Percentiles rank a stretch among this genome's conserved stretches.
Conservation (phyloP, 2,888 invertebrate species). For the Rugalucina vietnamica region DNA sequence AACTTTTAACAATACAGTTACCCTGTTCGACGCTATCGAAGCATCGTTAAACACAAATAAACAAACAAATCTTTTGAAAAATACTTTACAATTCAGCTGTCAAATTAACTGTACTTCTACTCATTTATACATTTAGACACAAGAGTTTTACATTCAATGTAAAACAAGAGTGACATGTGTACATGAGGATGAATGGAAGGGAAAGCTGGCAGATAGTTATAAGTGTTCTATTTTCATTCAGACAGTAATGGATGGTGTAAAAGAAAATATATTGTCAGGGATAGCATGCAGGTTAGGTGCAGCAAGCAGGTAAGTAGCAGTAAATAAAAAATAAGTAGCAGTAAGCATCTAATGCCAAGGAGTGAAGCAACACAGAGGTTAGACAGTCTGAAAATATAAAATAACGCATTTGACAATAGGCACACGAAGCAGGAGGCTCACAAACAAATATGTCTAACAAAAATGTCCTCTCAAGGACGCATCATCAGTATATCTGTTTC, state of each 20-base stretch:
- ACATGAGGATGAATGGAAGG: conserved; percentile 3
- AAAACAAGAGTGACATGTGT: neutral
- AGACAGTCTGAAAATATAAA: conserved; percentile 9
- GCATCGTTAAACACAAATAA: too few species aligned
- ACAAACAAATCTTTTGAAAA: too few species aligned
- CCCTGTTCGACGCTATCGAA: too few species aligned
- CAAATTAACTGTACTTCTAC: neutral
- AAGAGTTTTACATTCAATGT: neutral
- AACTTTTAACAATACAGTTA: too few species aligned
- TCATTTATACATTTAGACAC: neutral
- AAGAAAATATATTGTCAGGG: too few species aligned
- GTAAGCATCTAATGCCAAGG: neutral
- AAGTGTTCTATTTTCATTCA: too few species aligned
- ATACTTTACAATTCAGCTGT: neutral
- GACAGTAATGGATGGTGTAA: too few species aligned
- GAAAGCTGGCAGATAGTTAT: neutral
- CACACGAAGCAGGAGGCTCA: neutral
- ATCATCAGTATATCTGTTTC: neutral
- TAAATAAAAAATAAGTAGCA: too few species aligned
- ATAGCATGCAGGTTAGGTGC: neutral
- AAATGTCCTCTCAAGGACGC: conserved; percentile 2
- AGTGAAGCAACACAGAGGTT: neutral
- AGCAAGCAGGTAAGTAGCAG: neutral
- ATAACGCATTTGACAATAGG: neutral
- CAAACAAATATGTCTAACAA: neutral